phyloP scores from a whole-genome alignment of 37 sponge, comb jelly and placozoan genomes.

The Agelas oroides region DNA sequence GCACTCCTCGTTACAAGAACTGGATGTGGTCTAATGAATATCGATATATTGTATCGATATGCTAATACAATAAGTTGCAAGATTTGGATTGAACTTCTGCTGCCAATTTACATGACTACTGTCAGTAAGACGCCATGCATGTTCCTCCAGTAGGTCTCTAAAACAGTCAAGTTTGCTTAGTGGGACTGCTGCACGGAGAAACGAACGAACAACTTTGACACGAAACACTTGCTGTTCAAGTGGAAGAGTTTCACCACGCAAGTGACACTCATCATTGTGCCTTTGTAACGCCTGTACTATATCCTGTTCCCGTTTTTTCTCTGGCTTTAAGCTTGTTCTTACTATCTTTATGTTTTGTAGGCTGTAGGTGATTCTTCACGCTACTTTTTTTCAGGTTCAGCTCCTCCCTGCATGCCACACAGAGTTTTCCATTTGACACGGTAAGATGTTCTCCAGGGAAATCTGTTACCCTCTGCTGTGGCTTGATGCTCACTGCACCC shows the following conservation, averaged over 20 bases:
- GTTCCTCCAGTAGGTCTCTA: constrained; percentile 35
- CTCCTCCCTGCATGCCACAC: constrained; percentile 58
- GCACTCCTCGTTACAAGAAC: too few species aligned
- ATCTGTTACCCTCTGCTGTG: constrained; percentile 42
- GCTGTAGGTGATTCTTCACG: constrained; percentile 45
- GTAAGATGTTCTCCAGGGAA: constrained; percentile 26
- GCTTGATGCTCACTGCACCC: constrained; percentile 13
- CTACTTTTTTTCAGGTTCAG: constrained; percentile 27
- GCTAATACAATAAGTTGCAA: too few species aligned
- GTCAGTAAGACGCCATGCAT: constrained; percentile 21
- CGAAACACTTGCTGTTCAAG: constrained; percentile 28
- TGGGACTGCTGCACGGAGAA: constrained; percentile 44
- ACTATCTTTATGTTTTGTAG: constrained; percentile 21
- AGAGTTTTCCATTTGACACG: constrained; percentile 30
- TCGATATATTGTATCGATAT: too few species aligned
- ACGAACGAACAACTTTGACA: constrained; percentile 25
- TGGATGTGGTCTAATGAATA: too few species aligned
- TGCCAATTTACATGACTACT: too few species aligned
- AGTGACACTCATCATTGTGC: constrained; percentile 28
- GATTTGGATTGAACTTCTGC: too few species aligned
- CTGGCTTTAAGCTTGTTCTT: too few species aligned
- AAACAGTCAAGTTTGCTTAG: constrained; percentile 35
- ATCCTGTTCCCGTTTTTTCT: constrained; percentile 20
- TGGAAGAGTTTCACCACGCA: constrained; percentile 45
- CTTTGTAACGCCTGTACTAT: constrained; percentile 14